phyloP scores from a whole-genome alignment of 2,888 invertebrate genomes.

The Dryobota labecula region DNA sequence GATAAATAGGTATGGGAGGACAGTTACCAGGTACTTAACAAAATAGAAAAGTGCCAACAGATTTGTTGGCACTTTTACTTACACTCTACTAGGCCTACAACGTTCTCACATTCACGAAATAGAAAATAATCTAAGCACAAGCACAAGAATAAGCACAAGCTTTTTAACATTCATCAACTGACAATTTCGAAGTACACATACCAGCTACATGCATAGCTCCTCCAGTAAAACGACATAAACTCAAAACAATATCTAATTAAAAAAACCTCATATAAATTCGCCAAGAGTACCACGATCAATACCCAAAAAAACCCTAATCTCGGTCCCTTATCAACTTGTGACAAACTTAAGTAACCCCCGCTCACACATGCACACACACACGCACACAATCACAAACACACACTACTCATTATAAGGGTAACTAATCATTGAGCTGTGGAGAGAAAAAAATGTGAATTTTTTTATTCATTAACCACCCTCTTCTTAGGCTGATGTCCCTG shows the following conservation, averaged over 20 bases:
- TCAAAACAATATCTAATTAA: slow-evolving; percentile 63
- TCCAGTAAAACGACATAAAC: neutral
- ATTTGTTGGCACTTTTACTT: no score
- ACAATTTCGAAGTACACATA: neutral
- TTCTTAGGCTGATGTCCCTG: slow-evolving; percentile 84
- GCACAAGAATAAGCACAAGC: neutral
- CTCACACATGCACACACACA: slow-evolving; percentile 46
- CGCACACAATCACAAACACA: slow-evolving; percentile 79
- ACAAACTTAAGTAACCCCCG: slow-evolving; percentile 80
- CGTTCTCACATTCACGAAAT: no score
- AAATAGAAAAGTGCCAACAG: no score
- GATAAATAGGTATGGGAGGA: no score
- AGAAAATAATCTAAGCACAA: no score
- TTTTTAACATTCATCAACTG: no score
- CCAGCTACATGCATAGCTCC: neutral
- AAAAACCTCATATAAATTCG: slow-evolving; percentile 57
- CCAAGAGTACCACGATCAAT: slow-evolving; percentile 74
- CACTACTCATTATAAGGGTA: slow-evolving; percentile 89
- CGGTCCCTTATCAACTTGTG: slow-evolving; percentile 85
- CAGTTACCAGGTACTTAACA: no score
- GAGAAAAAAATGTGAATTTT: slow-evolving; percentile 87
- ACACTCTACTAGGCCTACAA: no score
- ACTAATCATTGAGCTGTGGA: slow-evolving; percentile 90
- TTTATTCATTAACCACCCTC: slow-evolving; percentile 91
- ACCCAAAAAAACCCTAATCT: slow-evolving; percentile 81